phyloP scores from a whole-genome alignment of 1,140 invertebrate genomes.

The Conus ventricosus region DNA sequence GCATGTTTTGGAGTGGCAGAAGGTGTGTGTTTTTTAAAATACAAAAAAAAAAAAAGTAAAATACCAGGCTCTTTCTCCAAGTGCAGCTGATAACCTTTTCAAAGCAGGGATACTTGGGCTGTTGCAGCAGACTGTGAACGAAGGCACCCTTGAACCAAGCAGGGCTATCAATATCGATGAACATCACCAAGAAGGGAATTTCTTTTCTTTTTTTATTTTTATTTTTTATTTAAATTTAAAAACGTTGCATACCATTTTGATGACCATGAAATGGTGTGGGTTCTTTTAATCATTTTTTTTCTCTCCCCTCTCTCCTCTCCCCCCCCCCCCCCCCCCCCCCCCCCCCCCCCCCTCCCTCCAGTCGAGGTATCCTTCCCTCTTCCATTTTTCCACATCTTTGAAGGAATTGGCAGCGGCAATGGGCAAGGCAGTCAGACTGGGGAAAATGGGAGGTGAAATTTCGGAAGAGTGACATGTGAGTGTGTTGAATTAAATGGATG shows the following conservation, averaged over 20 bases:
- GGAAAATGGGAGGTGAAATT: neutral
- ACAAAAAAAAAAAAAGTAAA: neutral
- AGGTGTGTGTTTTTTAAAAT: neutral
- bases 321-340: too few relatives aligned
- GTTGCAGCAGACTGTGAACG: neutral
- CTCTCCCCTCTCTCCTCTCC: too few relatives aligned
- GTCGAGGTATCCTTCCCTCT: neutral
- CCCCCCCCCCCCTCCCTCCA: too few relatives aligned
- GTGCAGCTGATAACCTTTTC: constrained; percentile 21
- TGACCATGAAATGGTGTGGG: too few relatives aligned
- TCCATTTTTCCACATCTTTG: constrained; percentile 2
- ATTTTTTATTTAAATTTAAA: too few relatives aligned
- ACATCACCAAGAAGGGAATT: too few relatives aligned
- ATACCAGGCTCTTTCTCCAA: constrained; percentile 16
- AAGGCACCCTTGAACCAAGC: neutral
- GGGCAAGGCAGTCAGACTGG: constrained; percentile 8
- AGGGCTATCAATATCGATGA: neutral
- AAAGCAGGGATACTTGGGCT: constrained; percentile 1
- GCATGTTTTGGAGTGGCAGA: neutral
- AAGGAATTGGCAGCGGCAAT: constrained; percentile 17
- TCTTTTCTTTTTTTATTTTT: too few relatives aligned
- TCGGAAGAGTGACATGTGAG: neutral
- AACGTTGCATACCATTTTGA: too few relatives aligned
- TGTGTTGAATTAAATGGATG: neutral
- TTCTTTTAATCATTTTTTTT: too few relatives aligned